Base-by-base conservation (phyloP, 1,140 invertebrate genomes). In the Rhopalosiphum padi region DNA sequence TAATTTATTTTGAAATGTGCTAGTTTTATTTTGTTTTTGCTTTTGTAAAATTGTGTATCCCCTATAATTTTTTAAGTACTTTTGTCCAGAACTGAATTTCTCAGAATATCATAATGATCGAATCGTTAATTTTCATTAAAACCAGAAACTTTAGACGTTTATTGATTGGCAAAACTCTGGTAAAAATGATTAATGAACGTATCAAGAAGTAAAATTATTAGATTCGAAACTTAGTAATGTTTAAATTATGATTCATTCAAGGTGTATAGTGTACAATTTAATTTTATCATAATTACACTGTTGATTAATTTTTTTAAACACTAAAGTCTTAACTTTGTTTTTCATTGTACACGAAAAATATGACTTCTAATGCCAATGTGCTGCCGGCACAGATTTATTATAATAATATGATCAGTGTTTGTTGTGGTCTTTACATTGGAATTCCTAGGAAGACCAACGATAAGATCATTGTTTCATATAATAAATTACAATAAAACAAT, bases 51-150 rank as follows among this genome's bases (percentile, higher is more conserved):
- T 86, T 87, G 30, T 87, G 18, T 43, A 7, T 21, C 35, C 21
- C 3, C 5, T 4, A 48, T n/a, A 85, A 41, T 43, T 51, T 87
- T 48, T 2, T 1, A n/a, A n/a, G 60, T 77, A 25, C 18, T 88
- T 88, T 51, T 88, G 46, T 51, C 53, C 55, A 25, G 8, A n/a
- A 43, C 43, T 25, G 53, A 90, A 41, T 90, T 68, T 90, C 89
- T 68, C 43, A 9, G 41, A 90, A n/a, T 43, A 68, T 46, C 18
- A 77, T 68, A 90, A 90, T 41, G 37, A 55, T 43, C 25, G 6
- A 90, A 68, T 68, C 89, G 89, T 90, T 90, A 90, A 90, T 90
- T 90, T 90, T 90, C 88, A 90, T 90, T 90, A 90, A 60, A 60
- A 90, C 53, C 89, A 55, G 53, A 90, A 90, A 90, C 89, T 90